phyloP scores from a whole-genome alignment of 1,140 invertebrate genomes.

The Bradysia coprophila region DNA sequence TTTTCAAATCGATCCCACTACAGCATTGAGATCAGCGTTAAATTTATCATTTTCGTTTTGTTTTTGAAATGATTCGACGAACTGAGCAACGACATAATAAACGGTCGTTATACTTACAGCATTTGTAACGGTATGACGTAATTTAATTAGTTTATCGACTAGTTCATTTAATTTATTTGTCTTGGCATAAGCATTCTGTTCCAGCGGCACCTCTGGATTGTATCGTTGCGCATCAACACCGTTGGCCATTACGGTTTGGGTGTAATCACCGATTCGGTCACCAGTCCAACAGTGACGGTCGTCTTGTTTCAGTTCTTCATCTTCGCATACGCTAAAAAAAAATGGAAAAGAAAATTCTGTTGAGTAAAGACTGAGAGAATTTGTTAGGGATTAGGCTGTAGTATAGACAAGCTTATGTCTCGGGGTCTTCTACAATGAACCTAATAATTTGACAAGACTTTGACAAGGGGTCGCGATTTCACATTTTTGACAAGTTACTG shows the following conservation, averaged over 20 bases:
- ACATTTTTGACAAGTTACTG: too few relatives aligned
- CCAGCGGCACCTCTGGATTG: conserved; percentile 21
- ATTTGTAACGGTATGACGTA: conserved; percentile 16
- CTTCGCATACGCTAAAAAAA: conserved; percentile 15
- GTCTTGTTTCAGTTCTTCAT: conserved; percentile 13
- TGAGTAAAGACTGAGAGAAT: neutral
- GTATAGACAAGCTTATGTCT: too few relatives aligned
- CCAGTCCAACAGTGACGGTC: conserved; percentile 22
- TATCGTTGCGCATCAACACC: conserved; percentile 17
- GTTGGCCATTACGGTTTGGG: conserved; percentile 14
- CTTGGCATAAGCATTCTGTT: conserved; percentile 8
- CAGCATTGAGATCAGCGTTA: too few relatives aligned
- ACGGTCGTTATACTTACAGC: conserved; percentile 10
- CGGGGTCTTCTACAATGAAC: too few relatives aligned
- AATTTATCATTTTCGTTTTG: too few relatives aligned
- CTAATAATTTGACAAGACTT: too few relatives aligned
- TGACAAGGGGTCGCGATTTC: too few relatives aligned
- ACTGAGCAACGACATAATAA: too few relatives aligned
- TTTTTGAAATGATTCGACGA: too few relatives aligned
- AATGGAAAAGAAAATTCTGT: neutral
- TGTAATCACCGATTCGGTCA: conserved; percentile 20
- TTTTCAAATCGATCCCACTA: too few relatives aligned
- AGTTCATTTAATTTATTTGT: conserved; percentile 15
- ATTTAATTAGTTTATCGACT: conserved; percentile 20
- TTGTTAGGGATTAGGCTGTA: too few relatives aligned